These are phyloP conservation scores for Pterocles gutturalis DNA, from an alignment of 2,113 vertebrate genomes.

Conservation along the genomic window DNA sequence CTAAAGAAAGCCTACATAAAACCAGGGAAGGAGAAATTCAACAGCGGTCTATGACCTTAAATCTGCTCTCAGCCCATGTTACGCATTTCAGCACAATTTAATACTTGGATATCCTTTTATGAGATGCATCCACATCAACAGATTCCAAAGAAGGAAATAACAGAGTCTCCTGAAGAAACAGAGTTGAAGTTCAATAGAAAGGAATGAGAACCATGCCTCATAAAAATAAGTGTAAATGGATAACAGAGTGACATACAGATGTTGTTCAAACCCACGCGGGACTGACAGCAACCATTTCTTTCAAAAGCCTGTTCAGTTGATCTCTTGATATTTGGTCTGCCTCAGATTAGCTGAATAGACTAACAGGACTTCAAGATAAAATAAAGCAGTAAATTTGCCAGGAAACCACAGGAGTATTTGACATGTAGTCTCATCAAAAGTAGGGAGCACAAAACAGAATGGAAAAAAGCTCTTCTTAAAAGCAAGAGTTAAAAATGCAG, in stretches of 20 bases:
- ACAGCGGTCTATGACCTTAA: neutral
- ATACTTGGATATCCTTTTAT: neutral
- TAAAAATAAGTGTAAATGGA: neutral
- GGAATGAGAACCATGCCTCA: neutral
- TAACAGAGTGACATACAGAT: neutral
- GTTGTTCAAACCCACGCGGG: neutral
- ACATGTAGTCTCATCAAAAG: neutral
- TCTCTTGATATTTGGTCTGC: neutral
- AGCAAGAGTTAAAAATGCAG: constrained; percentile 32
- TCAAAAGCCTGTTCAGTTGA: neutral
- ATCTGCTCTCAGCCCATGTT: neutral
- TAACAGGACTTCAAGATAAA: neutral
- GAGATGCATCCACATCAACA: neutral
- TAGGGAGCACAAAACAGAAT: neutral
- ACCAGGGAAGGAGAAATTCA: neutral
- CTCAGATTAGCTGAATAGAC: neutral
- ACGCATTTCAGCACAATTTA: neutral
- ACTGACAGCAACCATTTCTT: neutral
- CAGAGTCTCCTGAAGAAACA: neutral
- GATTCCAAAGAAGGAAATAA: neutral
- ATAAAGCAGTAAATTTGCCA: neutral
- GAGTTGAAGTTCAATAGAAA: neutral
- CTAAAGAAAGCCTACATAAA: neutral
- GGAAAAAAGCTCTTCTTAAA: constrained; percentile 30
- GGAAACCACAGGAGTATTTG: neutral